Percentiles rank a stretch among this genome's conserved stretches.
phyloP scores from a whole-genome alignment of 2,888 invertebrate genomes.

The Tenthredo amoena region DNA sequence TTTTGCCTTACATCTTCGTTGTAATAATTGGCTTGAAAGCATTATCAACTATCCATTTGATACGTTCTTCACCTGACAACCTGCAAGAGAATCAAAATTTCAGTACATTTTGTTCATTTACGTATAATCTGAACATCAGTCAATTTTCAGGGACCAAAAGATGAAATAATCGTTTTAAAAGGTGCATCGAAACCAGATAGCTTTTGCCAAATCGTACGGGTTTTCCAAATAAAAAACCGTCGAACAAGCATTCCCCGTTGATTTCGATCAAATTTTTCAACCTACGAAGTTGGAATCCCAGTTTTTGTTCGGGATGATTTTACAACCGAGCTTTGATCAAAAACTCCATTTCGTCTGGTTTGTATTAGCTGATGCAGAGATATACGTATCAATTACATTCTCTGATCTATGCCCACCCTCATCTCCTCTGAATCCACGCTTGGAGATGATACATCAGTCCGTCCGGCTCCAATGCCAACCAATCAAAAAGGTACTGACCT shows the following conservation, averaged over 20 bases:
- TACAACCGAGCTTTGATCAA: slow-evolving; percentile 25
- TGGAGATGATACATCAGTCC: too few relatives aligned
- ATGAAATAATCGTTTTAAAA: not conserved
- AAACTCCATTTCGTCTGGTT: not conserved
- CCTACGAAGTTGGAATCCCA: not conserved
- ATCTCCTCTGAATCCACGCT: not conserved
- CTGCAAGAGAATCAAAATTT: not conserved
- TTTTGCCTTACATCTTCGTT: not conserved
- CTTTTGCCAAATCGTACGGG: not conserved
- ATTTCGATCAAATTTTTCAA: not conserved
- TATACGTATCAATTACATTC: not conserved
- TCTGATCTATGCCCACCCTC: not conserved
- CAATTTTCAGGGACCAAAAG: not conserved
- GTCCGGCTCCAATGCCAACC: not conserved
- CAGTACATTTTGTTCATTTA: not conserved
- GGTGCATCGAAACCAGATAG: not conserved
- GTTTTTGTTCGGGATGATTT: not conserved
- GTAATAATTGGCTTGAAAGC: slow-evolving; percentile 1
- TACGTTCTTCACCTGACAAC: not conserved
- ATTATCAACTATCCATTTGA: not conserved
- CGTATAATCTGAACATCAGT: not conserved
- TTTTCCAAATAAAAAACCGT: not conserved
- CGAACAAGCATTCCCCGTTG: not conserved
- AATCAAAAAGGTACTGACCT: too few relatives aligned
- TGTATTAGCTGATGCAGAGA: not conserved